phyloP scores from a whole-genome alignment of 1,140 invertebrate genomes.

The Apis laboriosa region DNA sequence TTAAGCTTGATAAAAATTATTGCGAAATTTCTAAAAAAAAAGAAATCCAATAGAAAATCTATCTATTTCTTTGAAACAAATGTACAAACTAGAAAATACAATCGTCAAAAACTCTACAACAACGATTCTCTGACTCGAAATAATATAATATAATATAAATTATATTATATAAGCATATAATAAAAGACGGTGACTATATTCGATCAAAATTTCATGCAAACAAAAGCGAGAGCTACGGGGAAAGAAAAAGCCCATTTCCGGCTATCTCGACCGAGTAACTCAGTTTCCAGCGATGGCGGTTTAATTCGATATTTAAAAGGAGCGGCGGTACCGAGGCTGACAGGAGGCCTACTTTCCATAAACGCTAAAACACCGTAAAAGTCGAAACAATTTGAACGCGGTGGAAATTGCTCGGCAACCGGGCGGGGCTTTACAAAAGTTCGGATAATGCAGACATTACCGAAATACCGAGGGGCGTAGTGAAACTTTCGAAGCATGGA shows the following conservation, averaged over 20 bases:
- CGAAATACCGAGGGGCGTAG: conserved; percentile 10
- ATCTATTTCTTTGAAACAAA: too few species aligned
- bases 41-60: too few species aligned
- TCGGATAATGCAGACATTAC: conserved; percentile 31
- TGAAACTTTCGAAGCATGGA: conserved; percentile 4
- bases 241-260: not conserved
- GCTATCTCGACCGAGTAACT: not conserved
- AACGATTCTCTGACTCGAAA: too few species aligned
- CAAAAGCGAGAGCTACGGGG: too few species aligned
- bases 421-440: not conserved
- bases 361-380: not conserved
- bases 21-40: too few species aligned
- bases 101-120: too few species aligned
- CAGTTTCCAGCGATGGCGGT: not conserved
- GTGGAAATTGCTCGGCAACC: conserved; percentile 13
- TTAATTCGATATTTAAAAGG: not conserved
- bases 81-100: too few species aligned
- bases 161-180: too few species aligned
- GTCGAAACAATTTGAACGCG: conserved; percentile 21
- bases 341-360: conserved; percentile 7
- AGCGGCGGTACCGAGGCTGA: not conserved
- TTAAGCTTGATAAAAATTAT: too few species aligned
- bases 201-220: too few species aligned
- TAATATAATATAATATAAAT: too few species aligned
- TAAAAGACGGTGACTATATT: too few species aligned